Conservation (phyloP, 2,888 invertebrate species). For the Thelaira solivaga region DNA sequence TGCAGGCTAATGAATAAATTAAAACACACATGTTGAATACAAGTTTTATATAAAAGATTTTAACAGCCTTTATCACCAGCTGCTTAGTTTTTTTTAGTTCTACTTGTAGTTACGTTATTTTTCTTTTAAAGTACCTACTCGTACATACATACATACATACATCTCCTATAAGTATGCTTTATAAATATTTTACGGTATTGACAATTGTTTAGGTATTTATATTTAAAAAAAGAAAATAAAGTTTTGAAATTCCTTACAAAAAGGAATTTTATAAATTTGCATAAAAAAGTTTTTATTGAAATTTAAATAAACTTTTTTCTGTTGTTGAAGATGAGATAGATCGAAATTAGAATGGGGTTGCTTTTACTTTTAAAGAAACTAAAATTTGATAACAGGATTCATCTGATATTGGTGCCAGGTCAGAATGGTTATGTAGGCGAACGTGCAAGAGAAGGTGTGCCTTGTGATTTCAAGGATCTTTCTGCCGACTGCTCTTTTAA, state of each 20-base stretch:
- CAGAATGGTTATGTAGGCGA: too few relatives aligned
- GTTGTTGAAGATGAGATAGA: too few relatives aligned
- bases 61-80: neutral
- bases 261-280: too few relatives aligned
- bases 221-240: neutral
- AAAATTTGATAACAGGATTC: too few relatives aligned
- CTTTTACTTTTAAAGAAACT: too few relatives aligned
- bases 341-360: too few relatives aligned
- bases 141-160: neutral
- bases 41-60: neutral
- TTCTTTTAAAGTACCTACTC: neutral
- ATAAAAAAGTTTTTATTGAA: too few relatives aligned
- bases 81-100: neutral
- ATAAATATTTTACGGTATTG: neutral
- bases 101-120: neutral
- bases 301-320: neutral
- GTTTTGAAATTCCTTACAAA: neutral
- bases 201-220: neutral
- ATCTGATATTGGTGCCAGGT: too few relatives aligned
- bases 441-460: too few relatives aligned
- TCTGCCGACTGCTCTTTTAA: too few relatives aligned
- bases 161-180: slow-evolving; percentile 1
- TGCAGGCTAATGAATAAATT: neutral
- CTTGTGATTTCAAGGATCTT: too few relatives aligned
- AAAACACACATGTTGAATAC: neutral